phyloP scores from a whole-genome alignment of 2,113 vertebrate genomes.

The Psittacara wagleri region DNA sequence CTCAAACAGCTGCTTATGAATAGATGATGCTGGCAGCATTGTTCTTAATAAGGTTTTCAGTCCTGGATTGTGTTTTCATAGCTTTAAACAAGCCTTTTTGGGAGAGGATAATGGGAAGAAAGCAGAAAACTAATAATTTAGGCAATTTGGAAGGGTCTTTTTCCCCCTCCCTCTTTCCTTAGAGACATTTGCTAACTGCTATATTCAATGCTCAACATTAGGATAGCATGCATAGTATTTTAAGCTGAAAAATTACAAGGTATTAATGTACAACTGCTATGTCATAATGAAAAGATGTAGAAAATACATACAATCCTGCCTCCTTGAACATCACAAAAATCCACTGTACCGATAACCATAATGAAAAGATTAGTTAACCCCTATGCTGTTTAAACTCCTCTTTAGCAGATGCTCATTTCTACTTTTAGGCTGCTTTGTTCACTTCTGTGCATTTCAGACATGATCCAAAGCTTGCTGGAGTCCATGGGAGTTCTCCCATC shows the following conservation, averaged over 20 bases:
- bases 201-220: not conserved
- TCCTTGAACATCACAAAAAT: not conserved
- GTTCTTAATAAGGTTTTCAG: constrained; percentile 16
- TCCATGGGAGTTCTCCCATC: not conserved
- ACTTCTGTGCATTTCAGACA: not conserved
- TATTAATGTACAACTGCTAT: not conserved
- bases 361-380: not conserved
- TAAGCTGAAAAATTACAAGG: not conserved
- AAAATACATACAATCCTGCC: not conserved
- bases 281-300: not conserved
- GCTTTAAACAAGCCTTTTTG: not conserved
- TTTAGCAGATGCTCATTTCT: not conserved
- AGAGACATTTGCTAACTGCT: not conserved
- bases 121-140: not conserved
- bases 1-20: not conserved
- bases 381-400: not conserved
- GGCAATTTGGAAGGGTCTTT: not conserved
- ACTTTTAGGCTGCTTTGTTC: not conserved
- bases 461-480: not conserved
- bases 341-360: not conserved
- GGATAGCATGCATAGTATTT: not conserved
- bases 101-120: not conserved
- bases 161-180: not conserved
- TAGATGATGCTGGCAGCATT: not conserved
- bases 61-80: not conserved